Conservation (phyloP, 2,888 invertebrate species). For the Thymelicus lineola region DNA sequence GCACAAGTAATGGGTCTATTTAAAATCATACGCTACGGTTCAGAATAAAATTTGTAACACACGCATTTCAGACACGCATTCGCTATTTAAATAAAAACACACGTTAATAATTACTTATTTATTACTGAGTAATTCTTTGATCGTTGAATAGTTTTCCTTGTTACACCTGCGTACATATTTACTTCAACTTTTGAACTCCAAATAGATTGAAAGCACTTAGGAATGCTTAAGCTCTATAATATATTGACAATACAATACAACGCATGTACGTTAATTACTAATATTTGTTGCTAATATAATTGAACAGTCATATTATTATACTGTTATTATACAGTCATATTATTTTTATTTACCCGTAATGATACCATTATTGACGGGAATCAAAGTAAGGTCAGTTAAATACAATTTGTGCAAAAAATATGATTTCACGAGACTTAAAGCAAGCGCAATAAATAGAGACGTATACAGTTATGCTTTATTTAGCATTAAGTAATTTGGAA, state of each 20-base stretch:
- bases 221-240: conserved; percentile 19
- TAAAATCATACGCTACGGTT: conserved; percentile 58
- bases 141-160: conserved; percentile 54
- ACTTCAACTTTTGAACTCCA: conserved; percentile 12
- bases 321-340: conserved; percentile 5
- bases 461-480: conserved; percentile 29
- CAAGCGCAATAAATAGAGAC: conserved; percentile 32
- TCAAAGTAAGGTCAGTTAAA: conserved; percentile 1
- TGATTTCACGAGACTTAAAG: conserved; percentile 19
- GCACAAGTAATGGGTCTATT: conserved; percentile 66
- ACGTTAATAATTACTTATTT: conserved; percentile 59
- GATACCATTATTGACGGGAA: conserved; percentile 9
- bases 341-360: conserved; percentile 12
- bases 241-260: conserved; percentile 7
- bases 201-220: conserved; percentile 20
- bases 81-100: conserved; percentile 49
- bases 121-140: conserved; percentile 71
- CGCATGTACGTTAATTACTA: conserved; percentile 1
- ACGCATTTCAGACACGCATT: conserved; percentile 31
- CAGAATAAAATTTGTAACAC: conserved; percentile 41
- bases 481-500: conserved; percentile 19
- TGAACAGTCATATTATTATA: too few species aligned
- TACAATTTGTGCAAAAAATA: conserved; percentile 6
- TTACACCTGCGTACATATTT: conserved; percentile 40
- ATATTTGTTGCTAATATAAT: background rate